A percentile compares a stretch with the other conserved stretches of the same genome.
Conservation (phyloP, 2,888 invertebrate genomes). For the Ptilodon capucinus region DNA sequence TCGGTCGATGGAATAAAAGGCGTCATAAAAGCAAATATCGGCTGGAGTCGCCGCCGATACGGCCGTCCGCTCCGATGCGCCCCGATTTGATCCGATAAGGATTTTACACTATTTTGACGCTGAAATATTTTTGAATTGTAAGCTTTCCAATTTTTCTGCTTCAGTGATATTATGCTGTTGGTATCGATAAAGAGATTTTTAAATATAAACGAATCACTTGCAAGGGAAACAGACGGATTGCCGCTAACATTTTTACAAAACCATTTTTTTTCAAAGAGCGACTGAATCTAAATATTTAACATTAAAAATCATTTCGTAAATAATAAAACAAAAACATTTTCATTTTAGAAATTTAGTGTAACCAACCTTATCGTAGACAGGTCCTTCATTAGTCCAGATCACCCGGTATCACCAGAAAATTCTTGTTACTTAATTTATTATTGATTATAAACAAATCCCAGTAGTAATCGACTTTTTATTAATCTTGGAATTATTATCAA, state of each 20-base stretch:
- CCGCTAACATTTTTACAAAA: too few species aligned
- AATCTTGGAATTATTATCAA: conserved; percentile 21
- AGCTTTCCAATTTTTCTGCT: conserved; percentile 26
- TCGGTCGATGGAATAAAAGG: conserved; percentile 34
- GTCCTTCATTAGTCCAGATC: too few species aligned
- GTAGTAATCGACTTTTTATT: conserved; percentile 31
- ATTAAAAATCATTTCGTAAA: too few species aligned
- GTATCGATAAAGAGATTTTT: conserved; percentile 14
- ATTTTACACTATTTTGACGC: conserved; percentile 39
- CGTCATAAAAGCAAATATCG: conserved; percentile 34
- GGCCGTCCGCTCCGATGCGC: conserved; percentile 29
- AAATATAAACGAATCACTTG: conserved; percentile 12
- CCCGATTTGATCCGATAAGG: conserved; percentile 38
- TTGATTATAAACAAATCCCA: conserved; percentile 4
- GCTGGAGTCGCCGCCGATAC: conserved; percentile 22
- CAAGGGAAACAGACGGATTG: conserved; percentile 10
- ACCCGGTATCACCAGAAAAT: too few species aligned
- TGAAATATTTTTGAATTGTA: conserved; percentile 31
- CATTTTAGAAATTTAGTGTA: too few species aligned
- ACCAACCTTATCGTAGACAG: too few species aligned
- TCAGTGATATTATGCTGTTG: conserved; percentile 18
- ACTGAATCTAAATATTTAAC: too few species aligned
- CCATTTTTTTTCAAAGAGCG: too few species aligned
- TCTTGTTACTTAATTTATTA: not conserved
- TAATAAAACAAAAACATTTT: too few species aligned